Percentiles rank a stretch among this genome's conserved stretches.
These are phyloP conservation scores for Xiphorhynchus erythropygius DNA, from an alignment of 2,797 vertebrate genomes.

Conservation along the genomic window DNA sequence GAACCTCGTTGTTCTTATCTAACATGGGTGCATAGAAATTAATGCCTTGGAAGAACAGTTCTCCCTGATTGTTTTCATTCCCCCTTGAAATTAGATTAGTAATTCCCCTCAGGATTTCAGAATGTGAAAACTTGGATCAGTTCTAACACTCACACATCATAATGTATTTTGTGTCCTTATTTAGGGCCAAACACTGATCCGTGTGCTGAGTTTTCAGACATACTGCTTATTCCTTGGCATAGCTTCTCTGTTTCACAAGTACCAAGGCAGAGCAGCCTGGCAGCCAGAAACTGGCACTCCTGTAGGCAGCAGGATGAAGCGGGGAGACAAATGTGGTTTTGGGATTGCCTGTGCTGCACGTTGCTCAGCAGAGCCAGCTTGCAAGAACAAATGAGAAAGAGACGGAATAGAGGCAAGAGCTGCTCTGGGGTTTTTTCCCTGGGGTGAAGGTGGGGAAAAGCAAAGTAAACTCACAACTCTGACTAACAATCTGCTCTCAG, in stretches of 20 bases:
- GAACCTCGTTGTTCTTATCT: not conserved
- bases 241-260: not conserved
- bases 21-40: not conserved
- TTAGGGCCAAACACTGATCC: not conserved
- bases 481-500: not conserved
- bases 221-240: not conserved
- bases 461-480: not conserved
- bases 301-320: not conserved
- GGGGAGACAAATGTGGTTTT: not conserved
- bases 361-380: not conserved
- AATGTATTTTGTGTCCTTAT: not conserved
- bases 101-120: not conserved
- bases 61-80: accelerated
- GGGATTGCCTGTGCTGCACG: not conserved
- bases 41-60: not conserved
- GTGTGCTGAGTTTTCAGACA: not conserved
- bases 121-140: not conserved
- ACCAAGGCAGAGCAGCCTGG: not conserved
- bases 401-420: not conserved
- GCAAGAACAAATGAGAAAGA: not conserved
- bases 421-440: not conserved
- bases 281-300: not conserved
- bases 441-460: not conserved
- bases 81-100: not conserved
- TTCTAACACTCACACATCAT: not conserved